These are phyloP conservation scores for Peromyscus leucopus DNA, from an alignment of 2,113 vertebrate genomes.

Conservation along the genomic window DNA sequence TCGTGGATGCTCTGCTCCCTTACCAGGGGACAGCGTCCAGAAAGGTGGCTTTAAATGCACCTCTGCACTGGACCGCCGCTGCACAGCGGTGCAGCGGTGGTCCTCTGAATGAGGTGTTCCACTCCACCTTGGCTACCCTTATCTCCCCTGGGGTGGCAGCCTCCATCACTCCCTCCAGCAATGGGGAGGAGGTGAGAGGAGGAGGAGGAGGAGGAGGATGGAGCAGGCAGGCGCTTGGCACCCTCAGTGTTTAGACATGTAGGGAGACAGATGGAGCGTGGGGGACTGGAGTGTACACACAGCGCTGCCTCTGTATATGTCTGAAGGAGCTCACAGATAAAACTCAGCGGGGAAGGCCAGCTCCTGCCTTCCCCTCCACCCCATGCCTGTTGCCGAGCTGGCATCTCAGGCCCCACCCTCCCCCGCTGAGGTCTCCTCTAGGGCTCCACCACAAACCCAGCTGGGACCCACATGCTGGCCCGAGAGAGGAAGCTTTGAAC, in stretches of 20 bases:
- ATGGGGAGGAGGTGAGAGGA: conserved; percentile 9
- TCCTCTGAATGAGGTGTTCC: background rate
- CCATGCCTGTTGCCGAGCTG: conserved; percentile 46
- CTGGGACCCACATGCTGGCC: conserved; percentile 50
- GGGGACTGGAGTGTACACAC: conserved; percentile 86
- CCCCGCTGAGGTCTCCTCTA: background rate
- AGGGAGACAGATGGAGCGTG: conserved; percentile 87
- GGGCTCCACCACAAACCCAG: conserved; percentile 7
- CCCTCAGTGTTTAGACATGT: conserved; percentile 89
- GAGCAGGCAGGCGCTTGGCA: conserved; percentile 83
- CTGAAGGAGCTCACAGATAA: conserved; percentile 84
- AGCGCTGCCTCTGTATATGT: conserved; percentile 87
- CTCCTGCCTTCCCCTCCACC: conserved; percentile 52
- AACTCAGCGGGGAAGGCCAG: conserved; percentile 82
- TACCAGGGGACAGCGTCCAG: background rate
- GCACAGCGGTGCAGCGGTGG: background rate
- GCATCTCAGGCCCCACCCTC: conserved; percentile 4
- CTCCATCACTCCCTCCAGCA: background rate
- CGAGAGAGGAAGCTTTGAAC: conserved; percentile 1
- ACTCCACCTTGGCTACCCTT: background rate
- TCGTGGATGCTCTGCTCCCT: background rate
- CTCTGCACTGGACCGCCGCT: too few relatives aligned
- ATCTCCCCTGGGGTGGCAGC: conserved; percentile 52
- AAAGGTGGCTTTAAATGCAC: conserved; percentile 44
- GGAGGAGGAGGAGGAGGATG: conserved; percentile 60